These are phyloP conservation scores for Drosophila teissieri DNA, from an alignment of 1,140 invertebrate genomes.

Conservation along the genomic window DNA sequence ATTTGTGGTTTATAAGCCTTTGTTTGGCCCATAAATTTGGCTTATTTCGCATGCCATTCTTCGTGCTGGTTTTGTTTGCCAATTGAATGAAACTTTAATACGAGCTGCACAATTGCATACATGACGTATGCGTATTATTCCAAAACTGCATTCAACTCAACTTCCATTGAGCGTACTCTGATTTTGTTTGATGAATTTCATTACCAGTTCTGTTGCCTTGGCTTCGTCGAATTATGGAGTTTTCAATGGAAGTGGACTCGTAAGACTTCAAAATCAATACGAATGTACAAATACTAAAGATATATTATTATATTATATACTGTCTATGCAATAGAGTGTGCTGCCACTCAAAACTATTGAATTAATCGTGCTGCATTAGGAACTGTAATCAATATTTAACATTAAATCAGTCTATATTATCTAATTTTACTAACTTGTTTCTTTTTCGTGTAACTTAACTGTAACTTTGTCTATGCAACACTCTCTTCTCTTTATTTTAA, in stretches of 20 bases:
- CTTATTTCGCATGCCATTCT: slow-evolving; percentile 58
- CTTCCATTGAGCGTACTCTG: neutral
- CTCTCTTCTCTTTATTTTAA: neutral
- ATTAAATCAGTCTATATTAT: neutral
- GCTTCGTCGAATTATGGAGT: too few relatives aligned
- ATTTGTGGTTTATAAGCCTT: slow-evolving; percentile 79
- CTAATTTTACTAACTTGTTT: neutral
- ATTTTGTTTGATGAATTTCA: slow-evolving; percentile 5
- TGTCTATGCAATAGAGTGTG: too few relatives aligned
- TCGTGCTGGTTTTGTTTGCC: slow-evolving; percentile 23
- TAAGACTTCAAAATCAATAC: too few relatives aligned
- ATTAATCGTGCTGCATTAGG: too few relatives aligned
- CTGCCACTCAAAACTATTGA: neutral
- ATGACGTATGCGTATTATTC: slow-evolving; percentile 30
- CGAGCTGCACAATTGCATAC: slow-evolving; percentile 3
- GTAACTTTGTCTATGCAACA: neutral
- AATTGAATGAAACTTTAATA: slow-evolving; percentile 49
- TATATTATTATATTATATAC: too few relatives aligned
- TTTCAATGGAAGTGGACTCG: too few relatives aligned
- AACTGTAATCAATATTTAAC: too few relatives aligned
- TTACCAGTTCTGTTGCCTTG: neutral
- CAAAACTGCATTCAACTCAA: neutral
- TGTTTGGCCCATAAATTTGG: slow-evolving; percentile 73
- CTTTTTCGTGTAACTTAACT: neutral
- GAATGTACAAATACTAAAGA: too few relatives aligned